These are phyloP conservation scores for Drosophila cracens DNA, from an alignment of 2,888 invertebrate genomes.

Conservation along the genomic window DNA sequence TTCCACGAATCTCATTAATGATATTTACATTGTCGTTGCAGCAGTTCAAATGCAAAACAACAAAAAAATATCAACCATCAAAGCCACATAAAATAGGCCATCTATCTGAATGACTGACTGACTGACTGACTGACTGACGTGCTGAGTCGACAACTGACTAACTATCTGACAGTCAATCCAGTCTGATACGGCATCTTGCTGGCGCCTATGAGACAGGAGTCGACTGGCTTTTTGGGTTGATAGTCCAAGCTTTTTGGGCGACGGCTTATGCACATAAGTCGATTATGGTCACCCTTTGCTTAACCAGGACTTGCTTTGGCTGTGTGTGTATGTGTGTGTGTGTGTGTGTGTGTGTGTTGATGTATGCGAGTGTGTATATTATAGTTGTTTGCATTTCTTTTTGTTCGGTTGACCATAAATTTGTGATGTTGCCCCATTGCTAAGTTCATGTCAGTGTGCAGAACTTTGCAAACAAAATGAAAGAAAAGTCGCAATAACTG, in stretches of 20 bases:
- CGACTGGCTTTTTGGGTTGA: constrained; percentile 65
- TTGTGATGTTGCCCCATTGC: constrained; percentile 60
- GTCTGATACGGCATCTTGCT: constrained; percentile 45
- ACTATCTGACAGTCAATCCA: constrained; percentile 32
- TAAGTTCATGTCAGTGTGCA: constrained; percentile 44
- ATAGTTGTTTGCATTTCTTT: constrained; percentile 37
- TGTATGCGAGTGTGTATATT: constrained; percentile 4
- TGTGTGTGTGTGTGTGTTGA: constrained; percentile 10
- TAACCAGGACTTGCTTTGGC: constrained; percentile 22
- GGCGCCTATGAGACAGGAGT: constrained; percentile 35
- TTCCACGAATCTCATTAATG: constrained; percentile 34
- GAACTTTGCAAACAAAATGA: constrained; percentile 66
- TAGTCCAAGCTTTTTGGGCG: constrained; percentile 58
- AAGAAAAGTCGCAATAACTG: constrained; percentile 73
- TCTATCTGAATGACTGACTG: constrained; percentile 27
- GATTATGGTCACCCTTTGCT: constrained; percentile 74
- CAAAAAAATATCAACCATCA: constrained; percentile 20
- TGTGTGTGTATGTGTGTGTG: background rate
- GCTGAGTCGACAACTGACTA: constrained; percentile 26
- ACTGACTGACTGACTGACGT: constrained; percentile 25
- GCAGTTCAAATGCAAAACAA: constrained; percentile 32
- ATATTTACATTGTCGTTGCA: constrained; percentile 36
- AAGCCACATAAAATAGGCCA: constrained; percentile 36
- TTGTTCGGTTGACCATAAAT: constrained; percentile 73
- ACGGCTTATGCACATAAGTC: constrained; percentile 76